Evolutionary conservation across 2,113 vertebrate genomes (phyloP).

Genomic region (Neofelis nebulosa): DNA sequence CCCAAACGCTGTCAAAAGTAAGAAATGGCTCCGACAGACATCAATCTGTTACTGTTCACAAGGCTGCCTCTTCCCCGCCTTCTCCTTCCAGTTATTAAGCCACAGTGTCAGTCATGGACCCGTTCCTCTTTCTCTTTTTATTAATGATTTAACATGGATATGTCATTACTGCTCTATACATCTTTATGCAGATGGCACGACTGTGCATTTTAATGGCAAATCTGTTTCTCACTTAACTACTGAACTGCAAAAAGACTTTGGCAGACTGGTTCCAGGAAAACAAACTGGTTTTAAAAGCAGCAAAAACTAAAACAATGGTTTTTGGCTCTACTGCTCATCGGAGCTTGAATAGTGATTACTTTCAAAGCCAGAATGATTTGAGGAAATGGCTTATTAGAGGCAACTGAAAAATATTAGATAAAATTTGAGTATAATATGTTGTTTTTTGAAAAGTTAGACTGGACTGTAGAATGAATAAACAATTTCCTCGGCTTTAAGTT

Average conservation of each 20-base stretch:
- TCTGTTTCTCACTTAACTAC: constrained; percentile 92
- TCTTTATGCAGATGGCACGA: constrained; percentile 91
- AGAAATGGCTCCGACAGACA: constrained; percentile 83
- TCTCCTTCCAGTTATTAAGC: constrained; percentile 84
- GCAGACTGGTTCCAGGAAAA: constrained; percentile 92
- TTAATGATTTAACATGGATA: constrained; percentile 90
- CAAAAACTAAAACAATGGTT: constrained; percentile 92
- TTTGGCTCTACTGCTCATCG: constrained; percentile 88
- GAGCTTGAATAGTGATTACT: constrained; percentile 86
- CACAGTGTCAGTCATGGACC: constrained; percentile 87
- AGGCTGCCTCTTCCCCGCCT: constrained; percentile 85
- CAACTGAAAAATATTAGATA: constrained; percentile 52
- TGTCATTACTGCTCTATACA: constrained; percentile 90
- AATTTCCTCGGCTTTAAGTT: neutral
- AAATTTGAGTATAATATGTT: neutral
- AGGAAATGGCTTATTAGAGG: constrained; percentile 65
- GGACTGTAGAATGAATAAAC: neutral
- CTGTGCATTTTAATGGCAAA: constrained; percentile 93
- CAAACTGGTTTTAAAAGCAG: constrained; percentile 91
- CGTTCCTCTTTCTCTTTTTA: constrained; percentile 87
- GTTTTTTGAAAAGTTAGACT: neutral
- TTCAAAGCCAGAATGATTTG: constrained; percentile 80
- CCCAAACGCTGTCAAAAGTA: constrained; percentile 85
- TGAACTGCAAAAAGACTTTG: constrained; percentile 93
- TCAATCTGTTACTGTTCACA: constrained; percentile 89